phyloP scores from a whole-genome alignment of 2,888 invertebrate species.

The Timema podura region DNA sequence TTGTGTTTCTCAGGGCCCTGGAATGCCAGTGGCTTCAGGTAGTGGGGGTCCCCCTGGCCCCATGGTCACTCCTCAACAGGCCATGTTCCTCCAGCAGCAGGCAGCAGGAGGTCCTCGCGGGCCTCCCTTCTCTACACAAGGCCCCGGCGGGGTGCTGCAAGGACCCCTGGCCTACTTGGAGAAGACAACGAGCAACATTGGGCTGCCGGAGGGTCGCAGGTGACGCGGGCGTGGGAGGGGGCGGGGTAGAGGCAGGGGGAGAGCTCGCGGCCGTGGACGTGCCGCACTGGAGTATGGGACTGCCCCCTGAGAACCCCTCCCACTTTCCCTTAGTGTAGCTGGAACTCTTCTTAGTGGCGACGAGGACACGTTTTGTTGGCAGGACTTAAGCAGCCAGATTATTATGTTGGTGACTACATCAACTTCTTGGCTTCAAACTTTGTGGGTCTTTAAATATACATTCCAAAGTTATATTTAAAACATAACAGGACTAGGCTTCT shows the following conservation, averaged over 20 bases:
- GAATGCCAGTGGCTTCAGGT: slow-evolving; percentile 25
- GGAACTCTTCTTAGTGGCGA: too few relatives aligned
- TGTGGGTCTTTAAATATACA: too few relatives aligned
- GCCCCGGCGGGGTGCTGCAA: slow-evolving; percentile 59
- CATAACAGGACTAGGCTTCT: too few relatives aligned
- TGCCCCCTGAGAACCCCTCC: slow-evolving; percentile 32
- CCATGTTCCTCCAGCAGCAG: slow-evolving; percentile 55
- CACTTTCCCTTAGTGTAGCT: neutral
- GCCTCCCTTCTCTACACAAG: slow-evolving; percentile 40
- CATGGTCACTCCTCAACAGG: slow-evolving; percentile 41
- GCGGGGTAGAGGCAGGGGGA: slow-evolving; percentile 66
- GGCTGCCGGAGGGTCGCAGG: slow-evolving; percentile 78
- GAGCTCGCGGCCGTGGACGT: slow-evolving; percentile 74
- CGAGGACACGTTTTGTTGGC: too few relatives aligned
- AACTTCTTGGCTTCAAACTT: too few relatives aligned
- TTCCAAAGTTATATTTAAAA: too few relatives aligned
- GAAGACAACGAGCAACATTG: slow-evolving; percentile 89
- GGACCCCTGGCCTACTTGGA: slow-evolving; percentile 84
- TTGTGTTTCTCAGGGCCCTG: too few relatives aligned
- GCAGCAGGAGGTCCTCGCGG: slow-evolving; percentile 50
- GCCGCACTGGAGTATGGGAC: slow-evolving; percentile 51
- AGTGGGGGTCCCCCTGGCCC: slow-evolving; percentile 27
- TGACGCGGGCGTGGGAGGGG: slow-evolving; percentile 87
- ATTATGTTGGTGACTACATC: too few relatives aligned
- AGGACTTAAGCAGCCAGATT: too few relatives aligned